Base-by-base conservation (phyloP, 30 jellyfish, hydroid and myxozoan genomes). In the Chironex yamaguchii region DNA sequence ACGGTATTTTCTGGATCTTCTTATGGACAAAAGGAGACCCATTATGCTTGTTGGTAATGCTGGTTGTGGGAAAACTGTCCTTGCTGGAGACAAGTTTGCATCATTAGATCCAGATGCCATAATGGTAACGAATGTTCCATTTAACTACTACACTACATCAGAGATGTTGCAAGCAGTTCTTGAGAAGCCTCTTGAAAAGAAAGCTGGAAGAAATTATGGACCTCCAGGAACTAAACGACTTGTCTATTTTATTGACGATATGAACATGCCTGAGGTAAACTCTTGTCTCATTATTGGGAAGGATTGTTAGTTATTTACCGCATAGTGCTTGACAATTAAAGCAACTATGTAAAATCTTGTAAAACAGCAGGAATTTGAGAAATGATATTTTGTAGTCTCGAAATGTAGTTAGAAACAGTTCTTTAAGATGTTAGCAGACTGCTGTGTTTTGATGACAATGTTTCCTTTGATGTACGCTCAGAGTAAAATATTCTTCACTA, bases 41-140 rank as follows among this genome's bases (percentile, higher is more conserved):
- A 92, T 94, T 23, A 94, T 94, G 99, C 80, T 94, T 11, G 96
- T 94, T 58, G 99, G 99, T 24, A 94, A 84, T 84, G 99, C 99
- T 34, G 99, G 99, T 3, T 94, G 97, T 35, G 99, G 99, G n/a
- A 94, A 94, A 81, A 94, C 99, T 0, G 99, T 94, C 29, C 89
- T 94, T 48, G 96, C 82, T 65, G 99, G 99, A 33, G 99, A 94
- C 79, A 94, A 94, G 79, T 94, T 94, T 78, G 83, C 97, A 11
- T 67, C 99, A 1, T 91, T 94, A 6, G 99, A 94, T 67, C 97
- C 99, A 29, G 99, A 94, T 79, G 86, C 82, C 32, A 94, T 54
- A 79, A 84, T 94, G 91, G 99, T 94, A 23, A 79, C 99, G 27
- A 94, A 94, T 67, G 99, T 94, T 29, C 99, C 99, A 22, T 94